Evolutionary conservation across 1,140 invertebrate genomes (phyloP), one percentile per base, ranked within the genome.

Genomic region (Sarcophaga bullata): DNA sequence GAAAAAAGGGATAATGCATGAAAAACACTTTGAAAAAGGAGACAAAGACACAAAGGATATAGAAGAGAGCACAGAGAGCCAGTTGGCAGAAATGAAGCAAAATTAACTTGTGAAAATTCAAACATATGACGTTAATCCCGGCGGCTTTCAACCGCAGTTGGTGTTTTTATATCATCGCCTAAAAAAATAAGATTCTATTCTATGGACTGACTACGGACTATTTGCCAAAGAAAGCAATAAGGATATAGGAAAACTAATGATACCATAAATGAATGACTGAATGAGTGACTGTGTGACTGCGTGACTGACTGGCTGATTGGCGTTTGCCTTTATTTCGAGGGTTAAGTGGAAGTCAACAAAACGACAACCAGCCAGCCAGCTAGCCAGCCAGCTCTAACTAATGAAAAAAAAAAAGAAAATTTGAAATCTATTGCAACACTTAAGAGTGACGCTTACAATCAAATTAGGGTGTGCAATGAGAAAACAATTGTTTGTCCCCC

Each of bases 391-490:
- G 6, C 62, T 19, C n/a, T 17, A n/a, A 25, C 37, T 72, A 72
- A 72, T 4, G 25, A 37, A 37, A 37, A 4, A 37, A 37, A 4
- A 37, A 37, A 37, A 37, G 25, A 37, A 37, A 37, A 37, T 37
- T 37, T 37, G 25, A 2, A 37, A 37, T 37, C 25, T 37, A 37
- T 37, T 37, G 25, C 25, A 37, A 37, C 25, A 37, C 25, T 37
- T 37, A 37, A 37, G 25, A 37, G 52, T 54, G 9, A 1, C 15
- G 86, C 84, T 37, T 87, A 90, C 87, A 88, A 89, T 88, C 86
- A 88, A 90, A 90, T 90, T 90, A 90, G 89, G 89, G 89, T 90
- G 89, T 90, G 89, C 25, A 37, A 90, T 90, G 87, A 86, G 85
- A 84, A 90, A 89, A 89, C 88, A 90, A 90, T 90, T 88, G 87